Evolutionary conservation across 2,888 invertebrate genomes (phyloP), one percentile per base, ranked within the genome.

Genomic region (Protonemura montana): DNA sequence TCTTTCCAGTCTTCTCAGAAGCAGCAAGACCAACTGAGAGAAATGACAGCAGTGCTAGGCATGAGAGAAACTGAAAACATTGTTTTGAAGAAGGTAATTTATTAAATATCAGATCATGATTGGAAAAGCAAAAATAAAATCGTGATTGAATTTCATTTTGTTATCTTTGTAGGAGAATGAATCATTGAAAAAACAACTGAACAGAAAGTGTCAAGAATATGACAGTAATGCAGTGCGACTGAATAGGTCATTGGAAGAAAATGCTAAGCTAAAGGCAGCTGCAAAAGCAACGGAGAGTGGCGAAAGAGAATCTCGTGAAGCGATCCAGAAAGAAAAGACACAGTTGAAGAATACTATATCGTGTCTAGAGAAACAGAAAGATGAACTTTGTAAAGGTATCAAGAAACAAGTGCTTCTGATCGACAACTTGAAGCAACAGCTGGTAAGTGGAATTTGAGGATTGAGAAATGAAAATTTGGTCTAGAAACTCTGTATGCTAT

Each of bases 391-490:
- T 10, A 27, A 27, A 26, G 78, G 78, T 78, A n/a, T 78, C 78
- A 78, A 78, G 78, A 78, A 78, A 16, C 78, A 78, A 28, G 26
- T 27, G 26, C 78, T 78, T 0, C 26, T 78, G 7, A 78, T 78
- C 26, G 78, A 78, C 78, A 78, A 78, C n/a, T 27, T 78, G 27
- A 78, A 78, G 26, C 78, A 78, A 78, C 78, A 78, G 16, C 10
- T 78, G 78, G 78, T 78, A 78, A 78, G 26, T 6, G 35, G 35
- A 35, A 6, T 6, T 35, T 3, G 35, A 35, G 10, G 5, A 35
- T 6, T 35, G 3, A 35, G 3, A 35, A 35, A 35, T 3, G 3
- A 6, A 35, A 35, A 26, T 78, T 28, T 78, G 78, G 27, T 25
- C 7, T 7, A 7, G n/a, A n/a, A n/a, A n/a, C n/a, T n/a, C n/a